Evolutionary conservation across 2,113 vertebrate genomes (phyloP).

Genomic region (Oryzias melastigma): DNA sequence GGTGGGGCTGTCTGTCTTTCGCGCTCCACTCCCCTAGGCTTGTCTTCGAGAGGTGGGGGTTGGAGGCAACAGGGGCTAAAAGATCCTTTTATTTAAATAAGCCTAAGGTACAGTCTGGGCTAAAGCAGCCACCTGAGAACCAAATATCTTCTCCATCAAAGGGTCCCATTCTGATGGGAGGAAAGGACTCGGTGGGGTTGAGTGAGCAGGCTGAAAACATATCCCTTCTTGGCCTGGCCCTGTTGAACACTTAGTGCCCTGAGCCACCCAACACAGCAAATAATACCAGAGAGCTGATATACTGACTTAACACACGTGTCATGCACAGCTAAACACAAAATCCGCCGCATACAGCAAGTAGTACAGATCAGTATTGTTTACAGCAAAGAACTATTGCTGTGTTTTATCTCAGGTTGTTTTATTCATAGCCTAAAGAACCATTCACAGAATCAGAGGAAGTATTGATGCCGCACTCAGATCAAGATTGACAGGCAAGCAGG

Average conservation of each 20-base stretch:
- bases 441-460: conserved; percentile 31
- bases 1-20: conserved; percentile 69
- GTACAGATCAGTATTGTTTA: conserved; percentile 28
- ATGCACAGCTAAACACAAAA: conserved; percentile 55
- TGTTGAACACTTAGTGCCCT: conserved; percentile 74
- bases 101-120: conserved; percentile 71
- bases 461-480: conserved; percentile 49
- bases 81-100: conserved; percentile 76
- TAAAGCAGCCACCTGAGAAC: conserved; percentile 77
- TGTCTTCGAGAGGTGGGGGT: conserved; percentile 54
- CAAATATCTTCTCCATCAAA: conserved; percentile 80
- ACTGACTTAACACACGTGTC: conserved; percentile 64
- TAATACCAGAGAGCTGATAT: conserved; percentile 64
- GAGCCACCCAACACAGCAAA: conserved; percentile 30
- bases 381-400: conserved; percentile 19
- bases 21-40: conserved; percentile 62
- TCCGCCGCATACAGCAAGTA: conserved; percentile 29
- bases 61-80: conserved; percentile 52
- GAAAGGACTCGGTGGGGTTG: conserved; percentile 66
- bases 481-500: conserved; percentile 62
- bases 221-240: conserved; percentile 59
- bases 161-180: conserved; percentile 66
- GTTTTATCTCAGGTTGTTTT: conserved; percentile 19
- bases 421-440: conserved; percentile 24
- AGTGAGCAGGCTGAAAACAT: conserved; percentile 76